These are phyloP conservation scores for Drosophila leontia DNA, from an alignment of 1,140 invertebrate genomes.

Conservation along the genomic window DNA sequence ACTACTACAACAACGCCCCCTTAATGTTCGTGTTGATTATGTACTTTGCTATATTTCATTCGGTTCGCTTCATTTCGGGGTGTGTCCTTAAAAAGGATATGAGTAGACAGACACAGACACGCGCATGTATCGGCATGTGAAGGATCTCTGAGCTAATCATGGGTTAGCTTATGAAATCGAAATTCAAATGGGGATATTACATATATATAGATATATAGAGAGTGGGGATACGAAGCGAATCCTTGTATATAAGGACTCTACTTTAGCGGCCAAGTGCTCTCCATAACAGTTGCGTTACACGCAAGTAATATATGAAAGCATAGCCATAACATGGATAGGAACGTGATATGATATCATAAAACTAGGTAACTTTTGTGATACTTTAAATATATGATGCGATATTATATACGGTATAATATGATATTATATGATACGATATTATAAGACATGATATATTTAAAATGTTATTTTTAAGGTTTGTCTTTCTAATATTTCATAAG, in stretches of 20 bases:
- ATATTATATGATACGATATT: too few species aligned
- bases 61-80: conserved; percentile 21
- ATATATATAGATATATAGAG: not conserved
- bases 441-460: too few species aligned
- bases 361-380: not conserved
- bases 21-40: conserved; percentile 80
- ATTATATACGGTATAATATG: too few species aligned
- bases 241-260: conserved; percentile 36
- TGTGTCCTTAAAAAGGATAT: conserved; percentile 31
- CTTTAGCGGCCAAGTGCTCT: conserved; percentile 39
- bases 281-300: conserved; percentile 34
- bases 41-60: conserved; percentile 49
- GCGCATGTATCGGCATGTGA: conserved; percentile 24
- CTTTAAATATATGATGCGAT: not conserved
- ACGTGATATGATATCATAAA: not conserved
- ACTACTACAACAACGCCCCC: conserved; percentile 24
- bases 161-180: conserved; percentile 66
- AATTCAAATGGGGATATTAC: conserved; percentile 43
- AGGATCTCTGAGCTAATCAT: conserved; percentile 71
- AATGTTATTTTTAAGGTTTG: too few species aligned
- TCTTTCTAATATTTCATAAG: not conserved
- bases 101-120: not conserved
- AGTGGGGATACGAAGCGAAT: not conserved
- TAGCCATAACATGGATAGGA: not conserved
- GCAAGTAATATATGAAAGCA: conserved; percentile 22